A percentile compares a stretch with the other conserved stretches of the same genome.
Evolutionary conservation across 2,888 invertebrate species (phyloP).

Genomic region (Apodemia hepburni): DNA sequence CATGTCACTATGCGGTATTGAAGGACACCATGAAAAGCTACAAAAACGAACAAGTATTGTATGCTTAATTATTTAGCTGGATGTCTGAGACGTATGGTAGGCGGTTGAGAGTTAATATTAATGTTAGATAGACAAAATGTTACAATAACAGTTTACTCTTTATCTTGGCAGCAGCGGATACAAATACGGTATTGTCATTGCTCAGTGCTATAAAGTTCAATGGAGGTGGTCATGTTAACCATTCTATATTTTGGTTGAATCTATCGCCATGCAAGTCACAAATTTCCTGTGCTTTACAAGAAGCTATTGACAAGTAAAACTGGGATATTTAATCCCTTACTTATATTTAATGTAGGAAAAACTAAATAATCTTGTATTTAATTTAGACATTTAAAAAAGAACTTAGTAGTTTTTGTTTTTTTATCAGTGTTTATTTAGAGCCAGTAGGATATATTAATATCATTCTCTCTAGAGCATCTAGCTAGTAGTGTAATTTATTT

Average conservation of each 20-base stretch:
- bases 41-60: no score
- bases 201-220: constrained; percentile 94
- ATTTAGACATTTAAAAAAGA: not conserved
- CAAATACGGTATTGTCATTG: constrained; percentile 86
- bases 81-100: no score
- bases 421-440: not conserved
- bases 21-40: no score
- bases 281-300: constrained; percentile 75
- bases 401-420: not conserved
- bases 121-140: not conserved
- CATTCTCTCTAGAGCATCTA: no score
- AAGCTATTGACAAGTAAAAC: constrained; percentile 74
- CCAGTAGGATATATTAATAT: no score
- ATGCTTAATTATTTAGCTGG: no score
- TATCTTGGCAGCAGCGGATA: constrained; percentile 79
- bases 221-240: constrained; percentile 98
- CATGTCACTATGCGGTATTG: no score
- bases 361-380: not conserved
- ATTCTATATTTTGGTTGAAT: constrained; percentile 97
- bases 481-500: no score
- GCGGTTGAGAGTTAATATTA: no score
- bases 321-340: constrained; percentile 27
- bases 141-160: constrained; percentile 14
- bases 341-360: constrained; percentile 14
- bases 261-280: constrained; percentile 86